These are phyloP conservation scores for Gallinago nigripennis DNA, from an alignment of 2,797 vertebrate species.

Conservation along the genomic window DNA sequence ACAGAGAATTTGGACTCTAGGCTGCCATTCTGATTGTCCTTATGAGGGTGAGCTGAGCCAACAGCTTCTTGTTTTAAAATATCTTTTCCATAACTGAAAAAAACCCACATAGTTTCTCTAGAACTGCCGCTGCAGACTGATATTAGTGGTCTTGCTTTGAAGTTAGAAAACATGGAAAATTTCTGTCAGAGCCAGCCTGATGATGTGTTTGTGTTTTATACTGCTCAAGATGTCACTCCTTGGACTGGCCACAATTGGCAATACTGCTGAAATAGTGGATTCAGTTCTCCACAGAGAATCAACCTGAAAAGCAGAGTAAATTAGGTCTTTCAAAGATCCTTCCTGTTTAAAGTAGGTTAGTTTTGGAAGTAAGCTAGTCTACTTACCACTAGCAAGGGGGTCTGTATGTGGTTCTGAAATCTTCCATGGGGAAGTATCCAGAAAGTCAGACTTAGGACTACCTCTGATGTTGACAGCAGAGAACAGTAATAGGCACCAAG, in stretches of 20 bases:
- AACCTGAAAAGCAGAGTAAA: background rate
- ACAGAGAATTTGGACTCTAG: background rate
- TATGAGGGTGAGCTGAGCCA: background rate
- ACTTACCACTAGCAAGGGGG: background rate
- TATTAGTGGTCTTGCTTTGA: conserved; percentile 58
- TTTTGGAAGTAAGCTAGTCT: background rate
- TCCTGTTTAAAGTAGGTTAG: background rate
- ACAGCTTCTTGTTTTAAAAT: conserved; percentile 37
- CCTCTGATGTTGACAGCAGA: background rate
- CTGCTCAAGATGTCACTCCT: background rate
- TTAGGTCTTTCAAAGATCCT: background rate
- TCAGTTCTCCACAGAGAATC: background rate
- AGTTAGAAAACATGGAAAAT: conserved; percentile 54
- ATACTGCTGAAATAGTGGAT: background rate
- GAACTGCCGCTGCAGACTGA: background rate
- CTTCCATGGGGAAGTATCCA: background rate
- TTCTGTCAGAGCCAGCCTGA: conserved; percentile 30
- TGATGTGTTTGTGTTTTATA: background rate
- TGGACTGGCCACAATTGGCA: background rate
- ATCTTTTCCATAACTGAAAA: conserved; percentile 35
- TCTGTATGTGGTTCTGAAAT: background rate
- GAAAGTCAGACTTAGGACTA: background rate
- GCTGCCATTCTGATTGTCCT: conserved; percentile 22
- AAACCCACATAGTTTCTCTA: background rate
- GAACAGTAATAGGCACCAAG: background rate